phyloP scores from a whole-genome alignment of 2,797 vertebrate species.

The Megalops cyprinoides region DNA sequence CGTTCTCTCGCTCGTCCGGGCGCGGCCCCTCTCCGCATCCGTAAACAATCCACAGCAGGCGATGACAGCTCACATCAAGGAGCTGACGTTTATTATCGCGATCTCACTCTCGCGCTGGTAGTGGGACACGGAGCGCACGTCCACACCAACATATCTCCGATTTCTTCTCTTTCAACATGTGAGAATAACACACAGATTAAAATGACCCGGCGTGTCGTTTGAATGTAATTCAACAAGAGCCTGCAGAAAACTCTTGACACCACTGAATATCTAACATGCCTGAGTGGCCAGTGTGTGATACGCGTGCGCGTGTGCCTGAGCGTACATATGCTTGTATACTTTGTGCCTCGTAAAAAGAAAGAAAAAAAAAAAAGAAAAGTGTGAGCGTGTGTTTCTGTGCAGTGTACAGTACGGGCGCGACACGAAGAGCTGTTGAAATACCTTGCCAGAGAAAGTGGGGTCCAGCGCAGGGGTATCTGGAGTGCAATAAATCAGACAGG shows the following conservation, averaged over 20 bases:
- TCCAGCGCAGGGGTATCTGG: background rate
- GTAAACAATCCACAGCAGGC: background rate
- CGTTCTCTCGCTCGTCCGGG: background rate
- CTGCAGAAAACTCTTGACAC: background rate
- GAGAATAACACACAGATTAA: constrained; percentile 6
- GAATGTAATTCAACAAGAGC: constrained; percentile 6
- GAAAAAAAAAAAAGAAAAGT: background rate
- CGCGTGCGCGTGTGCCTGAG: background rate
- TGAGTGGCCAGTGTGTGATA: background rate
- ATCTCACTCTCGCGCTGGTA: background rate
- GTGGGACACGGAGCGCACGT: background rate
- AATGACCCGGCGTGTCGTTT: constrained; percentile 6
- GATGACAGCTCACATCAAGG: constrained; percentile 10
- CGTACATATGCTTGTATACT: background rate
- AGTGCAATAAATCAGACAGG: constrained; percentile 18
- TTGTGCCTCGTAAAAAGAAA: no score
- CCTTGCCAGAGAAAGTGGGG: background rate
- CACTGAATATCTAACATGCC: background rate
- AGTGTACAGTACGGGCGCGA: background rate
- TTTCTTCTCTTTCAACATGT: constrained; percentile 10
- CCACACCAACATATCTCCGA: background rate
- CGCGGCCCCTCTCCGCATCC: background rate
- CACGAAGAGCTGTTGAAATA: constrained; percentile 14
- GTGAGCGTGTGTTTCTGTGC: background rate
- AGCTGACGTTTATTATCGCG: constrained; percentile 17